Conservation (phyloP, 2,113 vertebrate genomes). For the Calidris pygmaea region DNA sequence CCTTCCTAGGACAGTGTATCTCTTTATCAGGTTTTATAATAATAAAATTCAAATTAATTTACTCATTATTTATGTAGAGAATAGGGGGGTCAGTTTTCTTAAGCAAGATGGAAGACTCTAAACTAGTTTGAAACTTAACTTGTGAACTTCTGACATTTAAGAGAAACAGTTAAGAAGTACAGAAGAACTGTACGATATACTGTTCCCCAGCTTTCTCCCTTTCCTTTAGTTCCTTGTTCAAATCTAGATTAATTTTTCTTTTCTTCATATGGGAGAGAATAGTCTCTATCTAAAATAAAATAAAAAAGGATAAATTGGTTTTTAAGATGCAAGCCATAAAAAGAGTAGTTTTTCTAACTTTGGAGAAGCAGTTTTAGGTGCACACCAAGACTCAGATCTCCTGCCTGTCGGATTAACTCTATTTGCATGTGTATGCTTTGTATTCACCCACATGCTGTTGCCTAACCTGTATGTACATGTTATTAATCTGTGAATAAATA, state of each 20-base stretch:
- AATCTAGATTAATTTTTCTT: background rate
- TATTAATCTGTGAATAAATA: constrained; percentile 73
- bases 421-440: constrained; percentile 66
- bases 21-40: background rate
- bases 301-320: background rate
- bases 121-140: background rate
- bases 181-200: background rate
- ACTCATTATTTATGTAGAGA: background rate
- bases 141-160: background rate
- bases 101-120: background rate
- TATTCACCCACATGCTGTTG: constrained; percentile 68
- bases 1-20: background rate
- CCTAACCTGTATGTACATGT: constrained; percentile 71
- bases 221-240: background rate
- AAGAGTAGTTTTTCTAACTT: background rate
- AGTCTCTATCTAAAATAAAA: background rate
- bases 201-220: background rate
- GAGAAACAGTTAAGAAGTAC: background rate
- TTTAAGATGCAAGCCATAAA: background rate
- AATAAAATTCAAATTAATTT: background rate
- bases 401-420: constrained; percentile 63
- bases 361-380: constrained; percentile 19
- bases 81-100: background rate
- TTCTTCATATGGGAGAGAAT: background rate
- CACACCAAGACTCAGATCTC: constrained; percentile 33